Evolutionary conservation across 2,888 invertebrate species (phyloP).

Genomic region (Sphaeridia pumilis): DNA sequence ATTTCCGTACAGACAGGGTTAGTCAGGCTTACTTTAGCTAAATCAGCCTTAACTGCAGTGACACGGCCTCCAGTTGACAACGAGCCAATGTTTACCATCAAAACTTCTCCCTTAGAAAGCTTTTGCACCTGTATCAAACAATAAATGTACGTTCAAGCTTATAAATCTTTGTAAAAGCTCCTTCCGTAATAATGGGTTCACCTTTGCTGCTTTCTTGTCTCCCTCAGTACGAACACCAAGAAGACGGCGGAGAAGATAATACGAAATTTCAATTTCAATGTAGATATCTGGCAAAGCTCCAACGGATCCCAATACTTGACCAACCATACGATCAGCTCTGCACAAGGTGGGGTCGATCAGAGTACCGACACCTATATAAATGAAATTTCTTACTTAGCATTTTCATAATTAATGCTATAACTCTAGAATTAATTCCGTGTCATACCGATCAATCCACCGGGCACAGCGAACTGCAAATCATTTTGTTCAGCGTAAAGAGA

Average conservation of each 20-base stretch:
- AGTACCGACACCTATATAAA: constrained; percentile 73
- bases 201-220: constrained; percentile 97
- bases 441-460: constrained; percentile 89
- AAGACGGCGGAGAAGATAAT: constrained; percentile 86
- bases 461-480: constrained; percentile 95
- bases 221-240: constrained; percentile 97
- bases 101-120: constrained; percentile 74
- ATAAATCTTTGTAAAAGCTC: too few species aligned
- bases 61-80: constrained; percentile 95
- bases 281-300: constrained; percentile 94
- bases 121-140: constrained; percentile 61
- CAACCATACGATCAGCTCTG: constrained; percentile 94
- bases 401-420: neutral
- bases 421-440: neutral
- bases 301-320: constrained; percentile 92
- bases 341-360: constrained; percentile 98
- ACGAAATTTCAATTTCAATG: constrained; percentile 95
- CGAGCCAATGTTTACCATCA: constrained; percentile 97
- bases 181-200: constrained; percentile 35
- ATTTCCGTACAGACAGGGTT: constrained; percentile 98
- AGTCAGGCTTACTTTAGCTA: constrained; percentile 92
- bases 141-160: neutral
- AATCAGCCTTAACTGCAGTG: constrained; percentile 85
- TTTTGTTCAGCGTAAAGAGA: constrained; percentile 97
- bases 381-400: constrained; percentile 6